Conservation (phyloP, 2,797 vertebrate genomes). For the Alca torda region DNA sequence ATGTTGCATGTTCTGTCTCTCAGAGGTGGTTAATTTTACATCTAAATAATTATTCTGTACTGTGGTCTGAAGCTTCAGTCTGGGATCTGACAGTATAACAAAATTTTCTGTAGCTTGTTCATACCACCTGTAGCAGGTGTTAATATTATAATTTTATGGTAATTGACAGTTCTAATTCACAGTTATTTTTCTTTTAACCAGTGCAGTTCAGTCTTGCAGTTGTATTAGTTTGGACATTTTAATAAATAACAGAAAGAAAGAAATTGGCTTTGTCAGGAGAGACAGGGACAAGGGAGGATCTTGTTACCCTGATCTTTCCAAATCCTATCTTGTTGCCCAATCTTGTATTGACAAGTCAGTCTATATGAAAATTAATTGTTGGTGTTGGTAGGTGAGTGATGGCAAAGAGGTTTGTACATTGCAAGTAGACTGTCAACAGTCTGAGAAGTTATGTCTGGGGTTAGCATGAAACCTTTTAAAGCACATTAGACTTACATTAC, state of each 20-base stretch:
- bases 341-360: not conserved
- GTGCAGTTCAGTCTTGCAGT: not conserved
- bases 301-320: not conserved
- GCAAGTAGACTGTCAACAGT: not conserved
- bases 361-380: not conserved
- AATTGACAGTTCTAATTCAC: not conserved
- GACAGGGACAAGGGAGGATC: not conserved
- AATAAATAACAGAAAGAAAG: not conserved
- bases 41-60: not conserved
- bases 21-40: not conserved
- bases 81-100: not conserved
- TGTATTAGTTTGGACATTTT: not conserved
- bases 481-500: rapidly evolving
- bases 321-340: not conserved
- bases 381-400: not conserved
- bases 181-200: not conserved
- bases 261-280: not conserved
- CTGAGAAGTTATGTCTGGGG: not conserved
- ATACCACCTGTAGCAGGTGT: not conserved
- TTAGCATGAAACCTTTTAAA: not conserved
- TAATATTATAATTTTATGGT: not conserved
- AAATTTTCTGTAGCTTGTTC: not conserved
- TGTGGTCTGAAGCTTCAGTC: not conserved
- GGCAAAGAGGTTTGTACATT: not conserved
- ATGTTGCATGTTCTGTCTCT: not conserved